Evolutionary conservation across 2,888 invertebrate species (phyloP).

Genomic region (Lycocerus yunnanus): DNA sequence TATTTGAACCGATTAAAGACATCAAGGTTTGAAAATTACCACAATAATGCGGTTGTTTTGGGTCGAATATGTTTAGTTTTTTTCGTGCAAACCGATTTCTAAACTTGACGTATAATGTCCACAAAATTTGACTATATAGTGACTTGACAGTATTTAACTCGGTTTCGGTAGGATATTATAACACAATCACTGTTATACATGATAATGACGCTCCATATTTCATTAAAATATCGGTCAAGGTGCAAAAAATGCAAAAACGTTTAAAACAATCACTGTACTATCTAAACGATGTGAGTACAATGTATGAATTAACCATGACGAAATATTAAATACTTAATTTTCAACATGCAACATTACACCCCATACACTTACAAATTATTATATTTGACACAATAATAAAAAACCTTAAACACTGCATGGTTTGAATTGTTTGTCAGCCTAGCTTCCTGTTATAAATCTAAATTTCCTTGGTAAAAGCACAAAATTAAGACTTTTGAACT

Average conservation of each 20-base stretch:
- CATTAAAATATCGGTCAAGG: conserved; percentile 26
- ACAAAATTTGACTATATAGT: not conserved
- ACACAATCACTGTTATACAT: conserved; percentile 7
- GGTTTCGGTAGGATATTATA: not conserved
- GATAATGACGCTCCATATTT: conserved; percentile 18
- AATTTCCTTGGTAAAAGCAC: not conserved
- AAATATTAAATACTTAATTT: conserved; percentile 1
- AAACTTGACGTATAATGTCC: not conserved
- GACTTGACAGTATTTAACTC: not conserved
- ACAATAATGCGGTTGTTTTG: not conserved
- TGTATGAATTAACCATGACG: conserved; percentile 4
- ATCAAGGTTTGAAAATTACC: not conserved
- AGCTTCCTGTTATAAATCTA: not conserved
- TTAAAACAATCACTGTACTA: conserved; percentile 17
- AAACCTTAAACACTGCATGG: not conserved
- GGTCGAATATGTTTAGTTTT: not conserved
- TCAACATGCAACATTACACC: not conserved
- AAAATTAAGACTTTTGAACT: not conserved
- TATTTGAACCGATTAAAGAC: not conserved
- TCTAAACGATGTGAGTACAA: not conserved
- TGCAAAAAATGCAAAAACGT: conserved; percentile 14
- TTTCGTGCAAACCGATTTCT: not conserved
- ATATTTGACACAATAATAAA: not conserved
- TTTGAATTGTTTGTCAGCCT: not conserved
- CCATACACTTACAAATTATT: not conserved